Conservation (phyloP, 1,140 invertebrate genomes). For the Amphibalanus amphitrite region DNA sequence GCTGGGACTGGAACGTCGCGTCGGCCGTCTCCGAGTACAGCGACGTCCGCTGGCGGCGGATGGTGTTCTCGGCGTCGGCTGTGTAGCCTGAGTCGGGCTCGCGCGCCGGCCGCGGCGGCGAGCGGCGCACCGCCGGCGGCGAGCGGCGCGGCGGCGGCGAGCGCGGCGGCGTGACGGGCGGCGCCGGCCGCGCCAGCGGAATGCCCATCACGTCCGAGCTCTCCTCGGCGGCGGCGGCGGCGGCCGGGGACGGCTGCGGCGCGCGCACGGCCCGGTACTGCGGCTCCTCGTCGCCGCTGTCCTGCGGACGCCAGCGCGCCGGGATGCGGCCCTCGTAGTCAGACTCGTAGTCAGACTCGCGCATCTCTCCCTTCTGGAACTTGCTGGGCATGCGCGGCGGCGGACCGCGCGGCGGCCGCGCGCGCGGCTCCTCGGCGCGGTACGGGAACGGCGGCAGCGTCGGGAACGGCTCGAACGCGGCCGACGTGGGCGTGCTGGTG, state of each 20-base stretch:
- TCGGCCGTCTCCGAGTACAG: neutral
- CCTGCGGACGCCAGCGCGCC: conserved; percentile 31
- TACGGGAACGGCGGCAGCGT: conserved; percentile 31
- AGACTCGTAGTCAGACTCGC: conserved; percentile 52
- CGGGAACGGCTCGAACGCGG: conserved; percentile 8
- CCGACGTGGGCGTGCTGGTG: too few species aligned
- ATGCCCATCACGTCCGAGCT: neutral
- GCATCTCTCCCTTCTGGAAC: conserved; percentile 48
- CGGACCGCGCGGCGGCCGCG: conserved; percentile 24
- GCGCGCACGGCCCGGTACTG: neutral
- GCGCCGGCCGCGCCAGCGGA: neutral
- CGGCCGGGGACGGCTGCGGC: neutral
- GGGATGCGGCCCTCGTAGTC: conserved; percentile 45
- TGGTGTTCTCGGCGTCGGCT: neutral
- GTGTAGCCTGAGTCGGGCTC: neutral
- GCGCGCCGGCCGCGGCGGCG: too few species aligned
- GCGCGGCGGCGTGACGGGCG: too few species aligned
- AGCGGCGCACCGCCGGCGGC: too few species aligned
- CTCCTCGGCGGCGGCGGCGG: neutral
- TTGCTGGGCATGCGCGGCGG: conserved; percentile 38
- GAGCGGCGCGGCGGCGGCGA: too few species aligned
- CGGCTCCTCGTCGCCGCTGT: neutral
- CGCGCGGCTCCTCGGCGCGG: conserved; percentile 23
- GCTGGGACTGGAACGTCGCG: neutral
- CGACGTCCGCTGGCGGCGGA: neutral